Conservation (phyloP, 1,140 invertebrate genomes). For the Nixonia krombeini region DNA sequence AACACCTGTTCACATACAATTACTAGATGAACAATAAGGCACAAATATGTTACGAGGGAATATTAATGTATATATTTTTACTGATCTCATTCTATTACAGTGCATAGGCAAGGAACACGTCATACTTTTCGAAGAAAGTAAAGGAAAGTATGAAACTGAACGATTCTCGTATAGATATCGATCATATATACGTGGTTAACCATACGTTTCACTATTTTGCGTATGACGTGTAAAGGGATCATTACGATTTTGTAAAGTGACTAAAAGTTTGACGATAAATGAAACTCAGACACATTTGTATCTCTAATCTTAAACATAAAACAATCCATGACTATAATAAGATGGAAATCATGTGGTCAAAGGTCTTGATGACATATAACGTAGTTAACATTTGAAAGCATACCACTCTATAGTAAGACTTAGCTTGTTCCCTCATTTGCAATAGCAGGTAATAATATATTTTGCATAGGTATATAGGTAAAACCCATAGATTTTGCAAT, state of each 20-base stretch:
- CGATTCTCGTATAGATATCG: slow-evolving; percentile 48
- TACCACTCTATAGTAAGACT: too few species aligned
- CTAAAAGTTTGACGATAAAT: neutral
- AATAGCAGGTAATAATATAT: too few species aligned
- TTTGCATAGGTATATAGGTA: too few species aligned
- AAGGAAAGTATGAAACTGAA: slow-evolving; percentile 53
- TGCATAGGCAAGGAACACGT: slow-evolving; percentile 67
- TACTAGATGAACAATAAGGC: slow-evolving; percentile 48
- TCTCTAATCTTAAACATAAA: too few species aligned
- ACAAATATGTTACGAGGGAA: slow-evolving; percentile 38
- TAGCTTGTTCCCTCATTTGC: too few species aligned
- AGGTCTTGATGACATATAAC: too few species aligned
- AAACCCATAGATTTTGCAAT: too few species aligned
- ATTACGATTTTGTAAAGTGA: neutral
- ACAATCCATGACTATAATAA: too few species aligned
- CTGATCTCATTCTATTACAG: slow-evolving; percentile 60
- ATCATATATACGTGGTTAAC: slow-evolving; percentile 44
- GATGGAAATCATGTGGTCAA: too few species aligned
- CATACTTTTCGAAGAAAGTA: slow-evolving; percentile 68
- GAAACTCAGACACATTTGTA: too few species aligned
- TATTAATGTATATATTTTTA: slow-evolving; percentile 48
- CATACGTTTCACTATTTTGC: slow-evolving; percentile 39
- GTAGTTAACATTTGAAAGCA: too few species aligned
- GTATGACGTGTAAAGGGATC: slow-evolving; percentile 4
- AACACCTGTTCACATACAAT: slow-evolving; percentile 47